phyloP scores from a whole-genome alignment of 1,140 invertebrate genomes.

The Heliconius hewitsoni region DNA sequence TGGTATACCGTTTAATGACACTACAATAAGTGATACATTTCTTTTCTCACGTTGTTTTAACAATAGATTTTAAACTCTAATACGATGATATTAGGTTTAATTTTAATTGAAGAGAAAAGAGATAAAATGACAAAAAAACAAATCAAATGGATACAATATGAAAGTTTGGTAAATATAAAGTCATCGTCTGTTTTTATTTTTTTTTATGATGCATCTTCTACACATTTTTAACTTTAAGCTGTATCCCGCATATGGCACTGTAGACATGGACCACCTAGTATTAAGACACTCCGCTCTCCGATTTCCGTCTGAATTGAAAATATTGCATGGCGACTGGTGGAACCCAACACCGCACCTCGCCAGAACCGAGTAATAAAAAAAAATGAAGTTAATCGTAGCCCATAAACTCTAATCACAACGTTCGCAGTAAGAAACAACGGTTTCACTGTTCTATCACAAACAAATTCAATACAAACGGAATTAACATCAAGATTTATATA shows the following conservation, averaged over 20 bases:
- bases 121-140: background rate
- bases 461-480: too few species aligned
- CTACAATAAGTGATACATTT: slow-evolving; percentile 4
- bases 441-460: too few species aligned
- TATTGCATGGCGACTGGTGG: too few species aligned
- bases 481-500: too few species aligned
- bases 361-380: too few species aligned
- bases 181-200: background rate
- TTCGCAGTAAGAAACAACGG: too few species aligned
- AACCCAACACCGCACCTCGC: too few species aligned
- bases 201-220: background rate
- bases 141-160: slow-evolving; percentile 8
- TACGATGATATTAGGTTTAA: background rate
- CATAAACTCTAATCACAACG: too few species aligned
- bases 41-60: background rate
- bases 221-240: background rate
- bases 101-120: background rate
- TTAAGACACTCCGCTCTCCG: background rate
- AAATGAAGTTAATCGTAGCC: too few species aligned
- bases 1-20: slow-evolving; percentile 9
- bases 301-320: too few species aligned
- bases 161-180: slow-evolving; percentile 13
- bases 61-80: background rate
- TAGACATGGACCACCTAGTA: background rate
- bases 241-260: background rate